Percentiles rank a stretch among this genome's conserved stretches.
Evolutionary conservation across 2,797 vertebrate species (phyloP).

Genomic region (Mareca penelope): DNA sequence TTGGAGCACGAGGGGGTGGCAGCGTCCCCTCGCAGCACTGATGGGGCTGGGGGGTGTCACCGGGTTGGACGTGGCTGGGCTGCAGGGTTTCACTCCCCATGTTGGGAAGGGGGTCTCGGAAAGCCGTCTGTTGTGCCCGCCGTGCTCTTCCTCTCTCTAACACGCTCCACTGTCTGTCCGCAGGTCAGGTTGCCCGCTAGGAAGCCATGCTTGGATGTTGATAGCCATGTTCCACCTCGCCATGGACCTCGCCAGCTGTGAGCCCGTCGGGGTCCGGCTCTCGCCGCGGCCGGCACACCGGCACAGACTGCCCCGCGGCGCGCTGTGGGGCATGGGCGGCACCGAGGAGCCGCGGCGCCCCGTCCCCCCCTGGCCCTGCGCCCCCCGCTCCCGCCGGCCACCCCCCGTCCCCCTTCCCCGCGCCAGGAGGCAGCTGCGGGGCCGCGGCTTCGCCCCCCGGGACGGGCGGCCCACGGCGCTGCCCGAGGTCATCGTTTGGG

Average conservation of each 20-base stretch:
- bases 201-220: conserved; percentile 84
- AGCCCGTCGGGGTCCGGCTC: conserved; percentile 63
- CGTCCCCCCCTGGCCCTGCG: conserved; percentile 47
- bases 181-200: conserved; percentile 79
- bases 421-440: conserved; percentile 66
- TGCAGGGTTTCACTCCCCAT: fast-evolving
- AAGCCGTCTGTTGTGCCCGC: neutral
- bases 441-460: conserved; percentile 24
- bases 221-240: conserved; percentile 84
- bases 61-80: neutral
- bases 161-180: conserved; percentile 30
- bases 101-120: too few relatives aligned
- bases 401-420: conserved; percentile 13
- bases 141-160: neutral
- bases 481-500: conserved; percentile 81
- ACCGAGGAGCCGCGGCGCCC: conserved; percentile 56
- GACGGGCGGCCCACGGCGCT: conserved; percentile 66
- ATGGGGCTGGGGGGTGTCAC: neutral
- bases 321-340: conserved; percentile 66
- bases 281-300: conserved; percentile 56
- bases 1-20: fast-evolving
- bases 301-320: conserved; percentile 61
- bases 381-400: neutral
- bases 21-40: fast-evolving
- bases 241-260: conserved; percentile 78